Evolutionary conservation across 2,888 invertebrate genomes (phyloP), one percentile per base, ranked within the genome.

Genomic region (Frankliniella fusca): DNA sequence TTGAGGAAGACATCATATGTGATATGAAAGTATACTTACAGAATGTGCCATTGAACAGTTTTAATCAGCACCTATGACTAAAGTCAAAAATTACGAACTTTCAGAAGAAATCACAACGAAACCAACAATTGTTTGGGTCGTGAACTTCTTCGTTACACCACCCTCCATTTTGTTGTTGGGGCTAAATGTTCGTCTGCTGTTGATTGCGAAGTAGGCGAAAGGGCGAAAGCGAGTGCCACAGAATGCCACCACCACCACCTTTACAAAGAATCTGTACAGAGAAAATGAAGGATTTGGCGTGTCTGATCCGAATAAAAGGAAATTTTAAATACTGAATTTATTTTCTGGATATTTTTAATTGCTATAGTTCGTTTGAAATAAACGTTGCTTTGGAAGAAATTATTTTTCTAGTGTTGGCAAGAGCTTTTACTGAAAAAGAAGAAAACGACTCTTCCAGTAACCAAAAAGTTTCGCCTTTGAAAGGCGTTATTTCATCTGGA

Each of bases 131-230:
- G 70, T 76, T 76, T 76, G 70, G 27, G 27, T 27, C 23, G 70
- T 76, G 70, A 76, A 76, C 23, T 27, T 27, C 70, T 23, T 76
- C 70, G 70, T 27, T 27, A 76, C 27, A 76, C 70, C 70, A 76
- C 70, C 70, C 27, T 76, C 70, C 70, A 76, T 76, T 76, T 76
- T 76, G 70, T 76, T 76, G 27, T 76, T 61, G 61, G 61, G 38
- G 27, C 23, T 3, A 8, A 76, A 76, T 76, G 70, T 76, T 76
- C 70, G 70, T 76, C 70, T 76, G 70, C 70, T 76, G 70, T 76
- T 76, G 27, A 23, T 76, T 76, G 27, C 11, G 11, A n/a, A 70
- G 38, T 38, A 38, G 38, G 70, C 7, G 70, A 27, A 27, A 76
- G 27, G 23, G n/a, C n/a, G n/a, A n/a, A n/a, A n/a, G n/a, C n/a